phyloP scores from a whole-genome alignment of 2,113 vertebrate genomes.

The Sterrhoptilus dennistouni region DNA sequence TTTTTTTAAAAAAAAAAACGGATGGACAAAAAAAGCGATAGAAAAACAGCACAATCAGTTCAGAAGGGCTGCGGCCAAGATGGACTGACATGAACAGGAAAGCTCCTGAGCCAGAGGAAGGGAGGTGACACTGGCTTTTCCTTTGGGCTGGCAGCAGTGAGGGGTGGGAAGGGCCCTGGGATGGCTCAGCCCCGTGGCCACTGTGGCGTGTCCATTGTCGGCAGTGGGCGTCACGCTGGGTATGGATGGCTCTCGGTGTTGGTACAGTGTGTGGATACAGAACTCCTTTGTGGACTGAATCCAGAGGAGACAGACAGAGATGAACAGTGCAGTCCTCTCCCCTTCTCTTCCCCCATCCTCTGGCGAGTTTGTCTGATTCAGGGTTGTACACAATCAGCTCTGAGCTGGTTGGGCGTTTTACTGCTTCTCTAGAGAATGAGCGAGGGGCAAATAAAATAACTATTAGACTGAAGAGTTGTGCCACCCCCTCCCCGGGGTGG shows the following conservation, averaged over 20 bases:
- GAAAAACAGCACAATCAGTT: slow-evolving; percentile 79
- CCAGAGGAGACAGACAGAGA: neutral
- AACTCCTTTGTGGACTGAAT: neutral
- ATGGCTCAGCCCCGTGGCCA: neutral
- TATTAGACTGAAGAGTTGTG: neutral
- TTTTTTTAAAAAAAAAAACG: slow-evolving; percentile 25
- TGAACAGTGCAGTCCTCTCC: neutral
- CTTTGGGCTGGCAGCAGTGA: slow-evolving; percentile 21
- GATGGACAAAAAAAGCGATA: slow-evolving; percentile 28
- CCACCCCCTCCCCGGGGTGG: neutral
- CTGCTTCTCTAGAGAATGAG: slow-evolving; percentile 40
- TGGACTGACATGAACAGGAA: slow-evolving; percentile 30
- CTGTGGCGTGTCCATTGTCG: neutral
- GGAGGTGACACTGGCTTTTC: neutral
- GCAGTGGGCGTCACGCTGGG: neutral
- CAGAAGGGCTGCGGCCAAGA: slow-evolving; percentile 11
- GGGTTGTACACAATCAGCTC: slow-evolving; percentile 54
- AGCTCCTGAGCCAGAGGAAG: neutral
- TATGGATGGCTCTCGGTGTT: neutral
- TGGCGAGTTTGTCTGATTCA: slow-evolving; percentile 23
- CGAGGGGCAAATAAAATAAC: slow-evolving; percentile 12
- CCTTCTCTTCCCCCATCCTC: neutral
- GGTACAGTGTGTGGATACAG: neutral
- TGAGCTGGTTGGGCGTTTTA: slow-evolving; percentile 40
- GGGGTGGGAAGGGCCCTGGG: neutral